phyloP scores from a whole-genome alignment of 1,140 invertebrate species.

The Melitaea cinxia region DNA sequence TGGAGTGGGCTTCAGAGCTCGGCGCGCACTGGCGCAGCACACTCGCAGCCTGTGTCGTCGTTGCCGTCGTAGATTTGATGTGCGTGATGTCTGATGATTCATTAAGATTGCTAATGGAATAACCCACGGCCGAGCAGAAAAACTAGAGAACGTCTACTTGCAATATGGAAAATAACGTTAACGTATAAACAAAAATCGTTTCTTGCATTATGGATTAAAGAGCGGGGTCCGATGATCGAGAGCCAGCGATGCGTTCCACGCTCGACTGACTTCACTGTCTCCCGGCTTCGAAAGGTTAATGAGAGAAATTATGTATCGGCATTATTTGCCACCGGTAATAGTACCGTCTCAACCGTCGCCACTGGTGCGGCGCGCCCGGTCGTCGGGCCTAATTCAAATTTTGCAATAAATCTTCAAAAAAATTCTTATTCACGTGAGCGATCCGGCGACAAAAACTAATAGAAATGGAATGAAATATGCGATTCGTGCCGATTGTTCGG shows the following conservation, averaged over 20 bases:
- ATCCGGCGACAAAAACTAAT: slow-evolving; percentile 53
- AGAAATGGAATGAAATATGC: slow-evolving; percentile 55
- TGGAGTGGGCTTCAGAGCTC: slow-evolving; percentile 3
- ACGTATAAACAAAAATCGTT: too few species aligned
- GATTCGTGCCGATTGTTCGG: slow-evolving; percentile 49
- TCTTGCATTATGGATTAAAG: slow-evolving; percentile 3
- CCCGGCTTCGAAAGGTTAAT: slow-evolving; percentile 31
- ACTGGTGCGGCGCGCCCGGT: slow-evolving; percentile 14
- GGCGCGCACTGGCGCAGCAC: background rate
- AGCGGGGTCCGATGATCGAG: background rate
- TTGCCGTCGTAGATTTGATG: too few species aligned
- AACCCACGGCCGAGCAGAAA: too few species aligned
- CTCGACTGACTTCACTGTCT: slow-evolving; percentile 15
- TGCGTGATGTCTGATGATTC: too few species aligned
- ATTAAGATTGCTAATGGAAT: too few species aligned
- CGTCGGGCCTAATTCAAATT: slow-evolving; percentile 30
- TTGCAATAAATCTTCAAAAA: slow-evolving; percentile 57
- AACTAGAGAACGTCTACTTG: too few species aligned
- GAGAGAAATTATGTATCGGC: slow-evolving; percentile 43
- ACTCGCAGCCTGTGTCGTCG: too few species aligned
- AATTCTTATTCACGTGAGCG: slow-evolving; percentile 47
- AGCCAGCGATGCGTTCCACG: background rate
- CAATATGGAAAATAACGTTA: too few species aligned
- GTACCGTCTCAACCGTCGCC: slow-evolving; percentile 18
- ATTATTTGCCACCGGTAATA: slow-evolving; percentile 29